Conservation (phyloP, 1,140 invertebrate genomes). For the Calliphora vicina region DNA sequence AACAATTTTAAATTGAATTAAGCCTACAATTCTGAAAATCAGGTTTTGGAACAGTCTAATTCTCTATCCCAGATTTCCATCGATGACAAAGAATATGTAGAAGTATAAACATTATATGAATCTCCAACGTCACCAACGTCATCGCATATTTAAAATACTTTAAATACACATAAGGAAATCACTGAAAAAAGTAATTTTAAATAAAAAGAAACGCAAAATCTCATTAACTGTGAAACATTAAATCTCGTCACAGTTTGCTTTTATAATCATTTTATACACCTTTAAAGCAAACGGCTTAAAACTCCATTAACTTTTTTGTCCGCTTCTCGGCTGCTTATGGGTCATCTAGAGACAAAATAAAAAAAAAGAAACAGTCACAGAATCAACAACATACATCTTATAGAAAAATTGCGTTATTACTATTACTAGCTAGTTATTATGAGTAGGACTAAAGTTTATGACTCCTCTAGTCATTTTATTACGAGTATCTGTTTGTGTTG, state of each 20-base stretch:
- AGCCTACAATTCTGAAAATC: too few species aligned
- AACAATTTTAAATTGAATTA: too few species aligned
- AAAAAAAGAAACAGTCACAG: not conserved
- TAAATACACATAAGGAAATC: not conserved
- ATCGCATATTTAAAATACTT: too few species aligned
- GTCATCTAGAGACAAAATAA: not conserved
- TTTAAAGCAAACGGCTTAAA: not conserved
- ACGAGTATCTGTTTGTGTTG: too few species aligned
- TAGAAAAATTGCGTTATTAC: not conserved
- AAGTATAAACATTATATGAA: too few species aligned
- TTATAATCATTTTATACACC: conserved; percentile 34
- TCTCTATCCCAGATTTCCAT: too few species aligned
- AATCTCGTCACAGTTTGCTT: conserved; percentile 31
- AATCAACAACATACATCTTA: not conserved
- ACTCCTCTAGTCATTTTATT: not conserved
- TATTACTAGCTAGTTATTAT: not conserved
- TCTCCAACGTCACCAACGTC: too few species aligned
- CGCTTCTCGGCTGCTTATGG: not conserved
- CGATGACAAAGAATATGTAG: too few species aligned
- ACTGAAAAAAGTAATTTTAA: not conserved
- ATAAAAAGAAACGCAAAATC: conserved; percentile 16
- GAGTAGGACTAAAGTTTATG: not conserved
- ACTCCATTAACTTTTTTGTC: not conserved
- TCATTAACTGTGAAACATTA: conserved; percentile 35
- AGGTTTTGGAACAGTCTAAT: too few species aligned